Conservation (phyloP, 2,113 vertebrate genomes). For the Embiotoca jacksoni region DNA sequence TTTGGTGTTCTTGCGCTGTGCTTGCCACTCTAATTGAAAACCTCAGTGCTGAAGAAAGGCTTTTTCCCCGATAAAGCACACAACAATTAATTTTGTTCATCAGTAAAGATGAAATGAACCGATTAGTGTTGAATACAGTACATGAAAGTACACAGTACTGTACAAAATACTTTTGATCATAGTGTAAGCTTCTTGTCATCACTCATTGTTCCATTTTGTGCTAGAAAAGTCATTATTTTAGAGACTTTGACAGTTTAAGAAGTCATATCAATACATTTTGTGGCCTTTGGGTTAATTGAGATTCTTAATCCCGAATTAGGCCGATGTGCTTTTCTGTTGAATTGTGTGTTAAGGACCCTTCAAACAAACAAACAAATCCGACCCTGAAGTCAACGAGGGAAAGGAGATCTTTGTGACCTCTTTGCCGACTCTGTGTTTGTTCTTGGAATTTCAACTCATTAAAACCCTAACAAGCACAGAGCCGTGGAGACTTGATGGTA, state of each 20-base stretch:
- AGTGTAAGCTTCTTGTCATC: neutral
- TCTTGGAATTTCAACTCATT: conserved; percentile 73
- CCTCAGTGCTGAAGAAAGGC: neutral
- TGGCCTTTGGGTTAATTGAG: conserved; percentile 32
- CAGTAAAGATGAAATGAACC: conserved; percentile 15
- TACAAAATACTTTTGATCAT: neutral
- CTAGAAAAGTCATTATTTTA: neutral
- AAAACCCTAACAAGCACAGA: conserved; percentile 66
- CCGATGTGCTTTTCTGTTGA: conserved; percentile 45
- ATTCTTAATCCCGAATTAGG: conserved; percentile 40
- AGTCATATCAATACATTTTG: neutral
- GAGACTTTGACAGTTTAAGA: neutral
- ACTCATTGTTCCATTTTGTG: neutral
- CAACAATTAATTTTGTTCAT: conserved; percentile 11
- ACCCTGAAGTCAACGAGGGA: conserved; percentile 53
- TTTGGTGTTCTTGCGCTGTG: neutral
- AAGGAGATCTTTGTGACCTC: conserved; percentile 68
- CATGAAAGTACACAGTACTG: neutral
- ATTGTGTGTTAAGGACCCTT: conserved; percentile 46
- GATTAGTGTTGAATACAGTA: conserved; percentile 2
- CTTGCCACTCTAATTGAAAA: neutral
- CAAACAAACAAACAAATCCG: conserved; percentile 68
- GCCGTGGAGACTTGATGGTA: conserved; percentile 35
- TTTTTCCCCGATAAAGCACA: conserved; percentile 3
- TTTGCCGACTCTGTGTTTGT: conserved; percentile 65